A percentile compares a stretch with the other conserved stretches of the same genome.
Evolutionary conservation across 64 coral and sea anemone genomes (phyloP).

Genomic region (Platygyra sinensis): DNA sequence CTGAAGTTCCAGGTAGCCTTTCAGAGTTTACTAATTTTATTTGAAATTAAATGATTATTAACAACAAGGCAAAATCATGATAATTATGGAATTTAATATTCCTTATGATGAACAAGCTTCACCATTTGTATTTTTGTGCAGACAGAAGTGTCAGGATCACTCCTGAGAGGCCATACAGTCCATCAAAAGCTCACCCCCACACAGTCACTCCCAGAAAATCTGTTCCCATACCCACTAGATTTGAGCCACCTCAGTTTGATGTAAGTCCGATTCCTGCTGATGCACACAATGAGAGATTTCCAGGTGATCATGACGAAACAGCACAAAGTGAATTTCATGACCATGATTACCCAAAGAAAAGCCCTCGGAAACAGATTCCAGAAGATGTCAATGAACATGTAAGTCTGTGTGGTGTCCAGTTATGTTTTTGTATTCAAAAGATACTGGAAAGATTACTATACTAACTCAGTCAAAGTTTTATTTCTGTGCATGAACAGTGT

Average conservation of each 20-base stretch:
- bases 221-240: slow-evolving; percentile 67
- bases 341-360: slow-evolving; percentile 20
- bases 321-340: slow-evolving; percentile 6
- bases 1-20: not conserved
- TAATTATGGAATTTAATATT: not conserved
- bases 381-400: not conserved
- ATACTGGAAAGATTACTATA: too few species aligned
- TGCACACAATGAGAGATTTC: not conserved
- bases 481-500: too few species aligned
- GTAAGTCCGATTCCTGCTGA: slow-evolving; percentile 62
- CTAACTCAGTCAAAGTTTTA: too few species aligned
- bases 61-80: too few species aligned
- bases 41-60: too few species aligned
- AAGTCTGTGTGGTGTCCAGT: not conserved
- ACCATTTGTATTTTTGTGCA: slow-evolving; percentile 12
- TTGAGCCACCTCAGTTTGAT: slow-evolving; percentile 67
- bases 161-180: slow-evolving; percentile 66
- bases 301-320: not conserved
- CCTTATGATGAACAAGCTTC: not conserved
- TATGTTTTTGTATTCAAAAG: too few species aligned
- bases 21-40: too few species aligned
- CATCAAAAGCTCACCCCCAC: slow-evolving; percentile 26
- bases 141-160: slow-evolving; percentile 67
- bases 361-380: not conserved
- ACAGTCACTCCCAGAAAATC: slow-evolving; percentile 68